Conservation (phyloP, 2,113 vertebrate genomes). For the Pollimyrus isidori region DNA sequence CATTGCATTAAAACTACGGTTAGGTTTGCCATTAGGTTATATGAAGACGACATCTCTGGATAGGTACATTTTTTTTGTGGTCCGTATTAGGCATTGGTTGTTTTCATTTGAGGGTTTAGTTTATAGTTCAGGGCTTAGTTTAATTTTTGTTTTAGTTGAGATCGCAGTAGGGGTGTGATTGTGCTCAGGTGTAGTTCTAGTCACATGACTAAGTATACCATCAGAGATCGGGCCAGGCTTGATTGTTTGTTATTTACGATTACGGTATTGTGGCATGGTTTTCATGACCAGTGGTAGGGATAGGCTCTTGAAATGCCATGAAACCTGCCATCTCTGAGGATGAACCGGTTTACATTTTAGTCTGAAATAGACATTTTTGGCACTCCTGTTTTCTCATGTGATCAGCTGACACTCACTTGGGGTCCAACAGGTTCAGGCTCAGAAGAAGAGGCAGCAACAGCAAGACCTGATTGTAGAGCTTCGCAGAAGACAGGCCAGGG, state of each 20-base stretch:
- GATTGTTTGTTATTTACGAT: not conserved
- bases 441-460: slow-evolving; percentile 83
- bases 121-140: not conserved
- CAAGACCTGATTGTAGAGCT: slow-evolving; percentile 89
- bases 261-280: not conserved
- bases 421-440: slow-evolving; percentile 57
- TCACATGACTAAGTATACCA: not conserved
- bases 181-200: not conserved
- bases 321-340: not conserved
- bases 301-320: not conserved
- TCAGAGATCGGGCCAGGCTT: not conserved
- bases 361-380: not conserved
- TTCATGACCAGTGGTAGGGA: not conserved
- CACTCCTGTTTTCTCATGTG: not conserved
- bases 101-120: not conserved
- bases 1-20: not conserved
- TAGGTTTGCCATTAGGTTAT: not conserved
- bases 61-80: not conserved
- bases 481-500: slow-evolving; percentile 83
- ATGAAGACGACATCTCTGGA: not conserved
- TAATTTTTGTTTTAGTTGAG: not conserved
- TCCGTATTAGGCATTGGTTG: not conserved
- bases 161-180: not conserved
- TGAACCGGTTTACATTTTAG: not conserved
- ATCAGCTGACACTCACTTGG: not conserved